phyloP scores from a whole-genome alignment of 1,140 invertebrate species.

The Drosophila littoralis region DNA sequence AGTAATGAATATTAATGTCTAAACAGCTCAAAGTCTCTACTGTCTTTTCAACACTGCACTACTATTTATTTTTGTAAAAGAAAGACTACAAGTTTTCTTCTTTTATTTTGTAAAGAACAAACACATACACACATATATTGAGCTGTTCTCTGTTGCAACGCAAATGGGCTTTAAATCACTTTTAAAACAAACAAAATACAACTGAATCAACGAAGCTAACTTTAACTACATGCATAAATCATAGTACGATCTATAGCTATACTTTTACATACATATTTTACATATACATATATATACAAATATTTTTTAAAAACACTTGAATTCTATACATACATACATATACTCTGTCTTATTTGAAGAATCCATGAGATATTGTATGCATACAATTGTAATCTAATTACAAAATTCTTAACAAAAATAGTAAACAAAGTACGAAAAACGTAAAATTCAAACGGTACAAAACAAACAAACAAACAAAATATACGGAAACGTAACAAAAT shows the following conservation, averaged over 20 bases:
- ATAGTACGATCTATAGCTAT: slow-evolving; percentile 34
- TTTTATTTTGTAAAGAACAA: slow-evolving; percentile 7
- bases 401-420: slow-evolving; percentile 48
- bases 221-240: slow-evolving; percentile 53
- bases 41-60: slow-evolving; percentile 6
- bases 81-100: slow-evolving; percentile 30
- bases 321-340: slow-evolving; percentile 15
- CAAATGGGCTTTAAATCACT: slow-evolving; percentile 69
- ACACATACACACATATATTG: slow-evolving; percentile 12
- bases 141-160: slow-evolving; percentile 56
- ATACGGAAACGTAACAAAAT: slow-evolving; percentile 54
- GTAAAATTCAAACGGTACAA: slow-evolving; percentile 63
- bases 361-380: slow-evolving; percentile 30
- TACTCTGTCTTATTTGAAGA: slow-evolving; percentile 17
- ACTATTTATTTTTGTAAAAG: slow-evolving; percentile 39
- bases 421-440: slow-evolving; percentile 42
- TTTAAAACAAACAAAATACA: slow-evolving; percentile 27
- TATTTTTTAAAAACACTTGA: slow-evolving; percentile 68
- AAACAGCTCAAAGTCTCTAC: slow-evolving; percentile 43
- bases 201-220: slow-evolving; percentile 65
- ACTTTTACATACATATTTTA: slow-evolving; percentile 41
- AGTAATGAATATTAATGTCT: slow-evolving; percentile 7
- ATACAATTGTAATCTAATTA: slow-evolving; percentile 68
- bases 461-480: slow-evolving; percentile 45
- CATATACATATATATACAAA: slow-evolving; percentile 52